Percentiles rank a stretch among this genome's conserved stretches.
Conservation (phyloP, 2,113 vertebrate genomes). For the Hemicordylus capensis region DNA sequence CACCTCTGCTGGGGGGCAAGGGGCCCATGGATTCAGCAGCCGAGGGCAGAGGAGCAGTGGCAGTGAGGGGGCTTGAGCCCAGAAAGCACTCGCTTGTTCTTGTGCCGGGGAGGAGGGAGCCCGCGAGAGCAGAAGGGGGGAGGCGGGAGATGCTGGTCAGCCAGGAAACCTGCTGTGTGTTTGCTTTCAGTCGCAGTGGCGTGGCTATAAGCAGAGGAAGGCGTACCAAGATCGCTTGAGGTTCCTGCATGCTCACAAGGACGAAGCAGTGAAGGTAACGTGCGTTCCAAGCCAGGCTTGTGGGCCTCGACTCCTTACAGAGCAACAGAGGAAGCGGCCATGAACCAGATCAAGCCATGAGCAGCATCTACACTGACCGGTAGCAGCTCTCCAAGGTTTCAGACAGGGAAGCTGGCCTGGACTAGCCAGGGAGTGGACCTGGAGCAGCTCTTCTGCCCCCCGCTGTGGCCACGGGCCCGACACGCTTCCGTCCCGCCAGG, state of each 20-base stretch:
- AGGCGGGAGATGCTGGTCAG: neutral
- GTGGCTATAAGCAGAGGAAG: constrained; percentile 92
- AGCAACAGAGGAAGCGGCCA: no score
- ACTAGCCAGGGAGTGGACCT: no score
- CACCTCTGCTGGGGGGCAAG: neutral
- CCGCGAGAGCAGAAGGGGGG: no score
- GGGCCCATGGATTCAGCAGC: neutral
- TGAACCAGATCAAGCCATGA: no score
- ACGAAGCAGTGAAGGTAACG: constrained; percentile 90
- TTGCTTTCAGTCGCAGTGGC: constrained; percentile 89
- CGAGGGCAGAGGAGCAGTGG: neutral
- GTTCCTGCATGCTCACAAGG: constrained; percentile 84
- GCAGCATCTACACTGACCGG: no score
- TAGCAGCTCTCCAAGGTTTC: no score
- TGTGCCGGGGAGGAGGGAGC: neutral
- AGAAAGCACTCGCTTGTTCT: neutral
- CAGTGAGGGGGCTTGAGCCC: neutral
- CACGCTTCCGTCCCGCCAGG: no score
- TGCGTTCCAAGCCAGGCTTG: neutral
- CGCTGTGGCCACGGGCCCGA: no score
- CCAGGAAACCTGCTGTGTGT: neutral
- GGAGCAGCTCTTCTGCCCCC: no score
- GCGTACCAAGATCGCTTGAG: constrained; percentile 83
- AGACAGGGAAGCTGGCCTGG: no score
- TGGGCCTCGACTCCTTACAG: neutral